Conservation (phyloP, 2,888 invertebrate genomes). For the Eupithecia centaureata region DNA sequence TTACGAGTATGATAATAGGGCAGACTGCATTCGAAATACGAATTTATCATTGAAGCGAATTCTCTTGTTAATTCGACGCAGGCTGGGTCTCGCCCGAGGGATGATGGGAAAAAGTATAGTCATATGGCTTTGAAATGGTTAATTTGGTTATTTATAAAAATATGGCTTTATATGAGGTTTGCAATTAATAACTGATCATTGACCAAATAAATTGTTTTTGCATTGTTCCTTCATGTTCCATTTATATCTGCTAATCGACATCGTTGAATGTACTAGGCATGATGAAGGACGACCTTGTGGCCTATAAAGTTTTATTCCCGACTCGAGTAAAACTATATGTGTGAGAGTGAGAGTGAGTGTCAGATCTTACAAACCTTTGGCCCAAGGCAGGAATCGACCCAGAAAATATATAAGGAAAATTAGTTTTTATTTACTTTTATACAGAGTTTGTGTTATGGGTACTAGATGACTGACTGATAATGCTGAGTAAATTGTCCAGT, state of each 20-base stretch:
- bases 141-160: slow-evolving; percentile 45
- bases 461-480: too few relatives aligned
- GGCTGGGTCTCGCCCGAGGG: slow-evolving; percentile 59
- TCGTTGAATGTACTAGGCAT: too few relatives aligned
- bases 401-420: too few relatives aligned
- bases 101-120: slow-evolving; percentile 59
- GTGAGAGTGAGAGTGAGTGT: too few relatives aligned
- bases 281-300: too few relatives aligned
- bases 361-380: too few relatives aligned
- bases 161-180: slow-evolving; percentile 42
- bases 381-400: too few relatives aligned
- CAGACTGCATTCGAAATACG: slow-evolving; percentile 52
- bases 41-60: slow-evolving; percentile 70
- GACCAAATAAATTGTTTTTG: neutral
- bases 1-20: slow-evolving; percentile 53
- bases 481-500: too few relatives aligned
- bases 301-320: too few relatives aligned
- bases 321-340: too few relatives aligned
- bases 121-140: slow-evolving; percentile 48
- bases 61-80: slow-evolving; percentile 78
- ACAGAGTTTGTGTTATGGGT: too few relatives aligned
- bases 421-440: too few relatives aligned
- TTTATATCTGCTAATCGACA: neutral
- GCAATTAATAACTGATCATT: slow-evolving; percentile 4
- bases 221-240: neutral